Conservation (phyloP, 2,888 invertebrate genomes). For the Xanthorhoe spadicearia region DNA sequence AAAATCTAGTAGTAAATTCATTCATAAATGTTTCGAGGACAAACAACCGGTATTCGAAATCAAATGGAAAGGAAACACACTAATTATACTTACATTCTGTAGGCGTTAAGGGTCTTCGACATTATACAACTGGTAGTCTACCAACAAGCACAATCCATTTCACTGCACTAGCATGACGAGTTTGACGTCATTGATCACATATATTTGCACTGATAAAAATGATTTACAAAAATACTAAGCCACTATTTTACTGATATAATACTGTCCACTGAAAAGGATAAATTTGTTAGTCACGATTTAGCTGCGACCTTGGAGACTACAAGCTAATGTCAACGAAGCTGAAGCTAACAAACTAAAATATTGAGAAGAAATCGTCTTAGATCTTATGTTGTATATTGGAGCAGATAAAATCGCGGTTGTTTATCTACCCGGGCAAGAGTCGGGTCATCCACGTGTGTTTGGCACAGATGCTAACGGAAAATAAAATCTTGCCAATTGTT, state of each 20-base stretch:
- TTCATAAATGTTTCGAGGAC: constrained; percentile 6
- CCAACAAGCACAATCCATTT: constrained; percentile 65
- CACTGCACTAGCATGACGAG: constrained; percentile 64
- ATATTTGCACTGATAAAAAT: constrained; percentile 50
- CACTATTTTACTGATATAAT: constrained; percentile 46
- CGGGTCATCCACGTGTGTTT: constrained; percentile 75
- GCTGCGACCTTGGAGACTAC: constrained; percentile 53
- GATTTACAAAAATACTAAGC: constrained; percentile 55
- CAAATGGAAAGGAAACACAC: constrained; percentile 22
- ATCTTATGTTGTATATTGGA: constrained; percentile 5
- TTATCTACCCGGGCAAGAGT: constrained; percentile 47
- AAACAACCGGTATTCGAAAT: constrained; percentile 24
- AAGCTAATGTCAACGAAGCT: constrained; percentile 36
- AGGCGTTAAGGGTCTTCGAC: constrained; percentile 95
- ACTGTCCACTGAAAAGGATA: constrained; percentile 53
- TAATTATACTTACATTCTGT: constrained; percentile 93
- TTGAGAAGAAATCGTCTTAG: constrained; percentile 25
- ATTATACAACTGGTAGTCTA: constrained; percentile 79
- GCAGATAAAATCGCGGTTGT: constrained; percentile 32
- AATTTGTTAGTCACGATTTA: constrained; percentile 47
- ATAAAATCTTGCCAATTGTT: constrained; percentile 79
- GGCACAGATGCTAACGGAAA: constrained; percentile 64
- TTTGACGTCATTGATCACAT: constrained; percentile 47
- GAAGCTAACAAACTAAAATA: constrained; percentile 40
- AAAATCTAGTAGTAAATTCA: not conserved